Evolutionary conservation across 2,113 vertebrate species (phyloP), one percentile per base, ranked within the genome.

Genomic region (Indri indri): DNA sequence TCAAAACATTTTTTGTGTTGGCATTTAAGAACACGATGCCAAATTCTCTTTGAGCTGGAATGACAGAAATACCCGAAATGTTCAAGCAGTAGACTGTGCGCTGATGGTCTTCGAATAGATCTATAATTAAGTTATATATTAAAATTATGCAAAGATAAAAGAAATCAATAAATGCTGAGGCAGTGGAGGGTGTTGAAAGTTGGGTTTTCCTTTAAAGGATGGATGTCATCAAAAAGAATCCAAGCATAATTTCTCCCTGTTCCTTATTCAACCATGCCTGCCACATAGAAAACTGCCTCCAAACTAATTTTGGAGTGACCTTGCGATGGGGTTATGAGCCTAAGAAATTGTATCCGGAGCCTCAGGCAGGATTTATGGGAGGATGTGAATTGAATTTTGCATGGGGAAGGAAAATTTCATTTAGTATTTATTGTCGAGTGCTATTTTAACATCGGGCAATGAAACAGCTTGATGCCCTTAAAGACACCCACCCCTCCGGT

Each of bases 341-440:
- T 91, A 57, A 96, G 89, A 81, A 91, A 88, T 95, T 88, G 74
- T 88, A 90, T 42, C 52, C 0, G 77, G 54, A 74, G 63, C 92
- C 85, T 37, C 74, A 7, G 95, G 63, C 95, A 70, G 85, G 88
- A 84, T 77, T 97, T 96, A 65, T 30, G 68, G 91, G 90, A 80
- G 93, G 34, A 88, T 54, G 52, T 71, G 77, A 88, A 96, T 97
- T 98, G 92, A 77, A 94, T 97, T 88, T 98, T 71, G 95, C 92
- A 70, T 94, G 82, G 96, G 61, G 84, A 94, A 84, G 59, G 82
- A 32, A 87, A 71, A 79, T 81, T 93, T 81, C 88, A 52, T 84
- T 91, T 96, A 32, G 18, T 85, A 52, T 93, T 91, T 95, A 54
- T 91, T 57, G 79, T 77, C 7, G 0, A 57, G 82, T 9, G n/a